Conservation (phyloP, 2,797 vertebrate species). For the Petrocephalus sullivani region DNA sequence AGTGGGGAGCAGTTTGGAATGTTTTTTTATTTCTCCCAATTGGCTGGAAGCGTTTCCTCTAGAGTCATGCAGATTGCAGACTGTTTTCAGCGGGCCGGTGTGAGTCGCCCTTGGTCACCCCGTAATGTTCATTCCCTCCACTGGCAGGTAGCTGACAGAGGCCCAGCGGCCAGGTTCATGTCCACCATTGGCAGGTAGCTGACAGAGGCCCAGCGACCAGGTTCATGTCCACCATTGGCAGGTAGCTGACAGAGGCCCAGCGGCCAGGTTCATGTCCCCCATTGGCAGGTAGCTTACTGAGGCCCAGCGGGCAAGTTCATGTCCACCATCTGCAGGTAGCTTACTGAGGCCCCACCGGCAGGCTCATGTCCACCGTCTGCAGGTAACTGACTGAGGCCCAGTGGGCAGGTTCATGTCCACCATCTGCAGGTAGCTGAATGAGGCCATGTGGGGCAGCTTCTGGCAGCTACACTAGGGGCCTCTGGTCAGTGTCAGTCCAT, state of each 20-base stretch:
- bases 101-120: not conserved
- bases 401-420: not conserved
- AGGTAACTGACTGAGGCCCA: not conserved
- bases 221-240: not conserved
- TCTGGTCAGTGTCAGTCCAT: not conserved
- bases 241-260: not conserved
- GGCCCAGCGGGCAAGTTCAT: not conserved
- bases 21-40: not conserved
- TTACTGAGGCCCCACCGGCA: not conserved
- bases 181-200: not conserved
- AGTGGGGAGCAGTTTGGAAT: not conserved
- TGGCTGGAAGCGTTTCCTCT: not conserved
- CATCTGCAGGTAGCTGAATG: not conserved
- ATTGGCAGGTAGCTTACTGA: not conserved
- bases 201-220: not conserved
- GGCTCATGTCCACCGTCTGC: not conserved
- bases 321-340: not conserved
- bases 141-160: not conserved
- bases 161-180: not conserved
- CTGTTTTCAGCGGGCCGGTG: not conserved
- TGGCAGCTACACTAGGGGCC: not conserved
- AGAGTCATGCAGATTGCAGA: not conserved
- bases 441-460: not conserved
- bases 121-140: not conserved
- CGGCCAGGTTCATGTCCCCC: not conserved